Evolutionary conservation across 2,888 invertebrate species (phyloP), one percentile per base, ranked within the genome.

Genomic region (Pollenia labialis): DNA sequence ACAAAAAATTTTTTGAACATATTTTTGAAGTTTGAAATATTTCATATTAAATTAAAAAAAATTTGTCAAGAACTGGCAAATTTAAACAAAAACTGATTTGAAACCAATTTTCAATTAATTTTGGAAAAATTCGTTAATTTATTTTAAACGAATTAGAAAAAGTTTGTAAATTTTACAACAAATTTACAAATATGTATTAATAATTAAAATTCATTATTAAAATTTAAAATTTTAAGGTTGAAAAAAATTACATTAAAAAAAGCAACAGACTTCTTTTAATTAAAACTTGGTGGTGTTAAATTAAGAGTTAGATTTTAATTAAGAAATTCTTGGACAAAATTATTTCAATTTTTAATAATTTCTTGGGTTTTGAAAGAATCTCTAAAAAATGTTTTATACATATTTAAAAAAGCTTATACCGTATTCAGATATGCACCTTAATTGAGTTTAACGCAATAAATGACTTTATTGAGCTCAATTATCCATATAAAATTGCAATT

Each of bases 141-240:
- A 4, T 50, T 42, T 50, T 12, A 12, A 42, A 40, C 40, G 10
- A n/a, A 14, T 50, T 48, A 10, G 12, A 52, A 32, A 50, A 32
- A 14, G 14, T 2, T 11, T 68, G 81, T 82, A 82, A 82, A 76
- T 82, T 82, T 76, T 75, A 82, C 52, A 82, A 82, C 81, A 82
- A 82, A 82, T 82, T 75, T 82, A 82, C 75, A 56, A 46, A 54
- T 50, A 32, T 50, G 64, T 50, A 40, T 46, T 52, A 44, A n/a
- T 12, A 54, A 40, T 32, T 46, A 74, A 56, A 72, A 46, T 2
- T n/a, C 42, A 54, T 40, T 42, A 69, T 69, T n/a, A 56, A 23
- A 23, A 23, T 56, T 52, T 1, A 62, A 62, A 62, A 44, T 23
- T 18, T 18, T 18, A 46, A 32, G 32, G 2, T 64, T 46, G 23